A percentile compares a stretch with the other conserved stretches of the same genome.
phyloP scores from a whole-genome alignment of 2,797 vertebrate genomes.

The Agapornis canus region DNA sequence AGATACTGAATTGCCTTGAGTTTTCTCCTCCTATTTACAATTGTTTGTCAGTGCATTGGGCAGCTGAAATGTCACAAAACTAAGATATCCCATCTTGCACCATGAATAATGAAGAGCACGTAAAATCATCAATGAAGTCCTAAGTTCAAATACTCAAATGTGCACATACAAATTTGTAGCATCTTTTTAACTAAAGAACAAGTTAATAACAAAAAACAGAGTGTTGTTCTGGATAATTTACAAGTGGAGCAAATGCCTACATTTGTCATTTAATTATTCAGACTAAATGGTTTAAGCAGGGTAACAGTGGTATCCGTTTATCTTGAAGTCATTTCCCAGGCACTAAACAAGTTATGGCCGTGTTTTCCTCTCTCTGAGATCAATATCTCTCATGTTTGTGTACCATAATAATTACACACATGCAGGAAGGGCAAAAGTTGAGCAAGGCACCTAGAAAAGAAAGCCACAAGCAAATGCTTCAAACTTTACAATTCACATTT shows the following conservation, averaged over 20 bases:
- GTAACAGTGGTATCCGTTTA: not conserved
- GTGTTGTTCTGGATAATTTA: not conserved
- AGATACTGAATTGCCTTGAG: not conserved
- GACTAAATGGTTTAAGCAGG: not conserved
- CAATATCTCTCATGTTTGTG: not conserved
- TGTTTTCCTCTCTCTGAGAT: not conserved
- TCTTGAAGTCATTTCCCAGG: not conserved
- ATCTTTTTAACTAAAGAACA: not conserved
- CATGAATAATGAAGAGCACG: not conserved
- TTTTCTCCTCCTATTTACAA: not conserved
- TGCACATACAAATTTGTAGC: not conserved
- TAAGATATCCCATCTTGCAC: not conserved
- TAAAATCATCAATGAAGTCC: not conserved
- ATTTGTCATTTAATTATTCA: not conserved
- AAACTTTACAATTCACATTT: slow-evolving; percentile 83
- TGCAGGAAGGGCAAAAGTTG: not conserved
- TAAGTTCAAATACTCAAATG: not conserved
- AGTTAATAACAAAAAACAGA: not conserved
- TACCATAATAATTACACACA: not conserved
- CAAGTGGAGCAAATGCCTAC: not conserved
- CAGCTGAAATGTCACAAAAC: not conserved
- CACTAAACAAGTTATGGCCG: not conserved
- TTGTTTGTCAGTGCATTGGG: not conserved
- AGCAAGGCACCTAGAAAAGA: not conserved
- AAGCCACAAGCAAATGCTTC: slow-evolving; percentile 40